Base-by-base conservation (phyloP, 1,140 invertebrate species). In the Andricus grossulariae region DNA sequence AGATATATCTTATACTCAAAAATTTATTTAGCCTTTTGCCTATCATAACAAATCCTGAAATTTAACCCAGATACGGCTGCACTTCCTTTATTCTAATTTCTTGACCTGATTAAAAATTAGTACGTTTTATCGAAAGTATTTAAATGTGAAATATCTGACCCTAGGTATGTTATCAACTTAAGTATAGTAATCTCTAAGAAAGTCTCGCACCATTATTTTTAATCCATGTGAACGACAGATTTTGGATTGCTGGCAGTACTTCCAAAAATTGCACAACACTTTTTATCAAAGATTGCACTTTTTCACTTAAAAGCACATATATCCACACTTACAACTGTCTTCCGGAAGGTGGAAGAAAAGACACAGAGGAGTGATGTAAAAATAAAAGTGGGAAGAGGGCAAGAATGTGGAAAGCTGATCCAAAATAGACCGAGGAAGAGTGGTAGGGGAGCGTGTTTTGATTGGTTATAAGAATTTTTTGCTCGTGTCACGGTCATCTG, bases 121-220 rank as follows among this genome's bases (percentile, higher is more conserved):
- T 45, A 45, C 4, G 8, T 11, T 45, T 11, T 45, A 11, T 45
- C 39, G 8, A 45, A 45, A 1, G 39, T 5, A 45, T 45, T 11
- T 45, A 45, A 45, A 45, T 45, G 39, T 45, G 39, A 45, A 45
- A 45, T 45, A 45, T 45, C 39, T 45, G 39, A 45, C 39, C 39
- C 39, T 8, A 45, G 39, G 39, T 11, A 11, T 45, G 39, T 11
- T 45, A 45, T 45, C 39, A 45, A 45, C 7, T 45, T 10, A 45
- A 45, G 39, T 45, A 45, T 45, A 45, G 39, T 45, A 11, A 45
- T 11, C 10, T 45, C 39, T 45, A 57, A 21, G 15, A 32, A 25
- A 70, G n/a, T 50, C 12, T 76, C 83, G 74, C 86, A 87, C 86
- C 86, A 83, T 87, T 85, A 79, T 84, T 74, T 77, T 86, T 83